A percentile compares a stretch with the other conserved stretches of the same genome.
Evolutionary conservation across 2,113 vertebrate species (phyloP).

Genomic region (Podocnemis expansa): DNA sequence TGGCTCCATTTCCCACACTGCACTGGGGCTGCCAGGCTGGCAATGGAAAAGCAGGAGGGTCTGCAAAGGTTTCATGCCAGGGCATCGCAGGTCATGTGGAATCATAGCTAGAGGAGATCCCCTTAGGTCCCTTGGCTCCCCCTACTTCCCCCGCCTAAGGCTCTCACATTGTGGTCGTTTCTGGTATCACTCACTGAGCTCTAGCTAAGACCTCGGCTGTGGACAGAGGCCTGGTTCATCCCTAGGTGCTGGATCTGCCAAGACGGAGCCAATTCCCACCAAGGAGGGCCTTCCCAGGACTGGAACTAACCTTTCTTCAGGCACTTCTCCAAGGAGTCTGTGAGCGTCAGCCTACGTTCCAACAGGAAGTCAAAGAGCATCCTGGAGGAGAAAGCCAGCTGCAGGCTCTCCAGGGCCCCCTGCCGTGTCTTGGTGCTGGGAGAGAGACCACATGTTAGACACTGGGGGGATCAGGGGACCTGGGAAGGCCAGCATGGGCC

Average conservation of each 20-base stretch:
- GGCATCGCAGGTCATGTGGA: too few species aligned
- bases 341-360: slow-evolving; percentile 86
- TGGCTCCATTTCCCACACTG: neutral
- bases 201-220: neutral
- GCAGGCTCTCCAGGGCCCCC: slow-evolving; percentile 85
- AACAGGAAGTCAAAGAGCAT: slow-evolving; percentile 87
- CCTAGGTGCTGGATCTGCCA: neutral
- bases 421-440: slow-evolving; percentile 86
- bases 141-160: neutral
- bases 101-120: neutral
- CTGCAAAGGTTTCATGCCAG: neutral
- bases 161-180: neutral
- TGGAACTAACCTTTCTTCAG: slow-evolving; percentile 88
- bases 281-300: neutral
- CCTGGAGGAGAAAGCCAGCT: slow-evolving; percentile 85
- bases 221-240: neutral
- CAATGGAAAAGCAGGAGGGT: too few species aligned
- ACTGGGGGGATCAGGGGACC: neutral
- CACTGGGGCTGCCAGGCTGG: neutral
- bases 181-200: neutral
- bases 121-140: neutral
- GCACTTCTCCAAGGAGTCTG: slow-evolving; percentile 91
- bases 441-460: neutral
- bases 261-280: neutral
- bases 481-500: too few species aligned